phyloP scores from a whole-genome alignment of 2,888 invertebrate species.

The Polyommatus icarus region DNA sequence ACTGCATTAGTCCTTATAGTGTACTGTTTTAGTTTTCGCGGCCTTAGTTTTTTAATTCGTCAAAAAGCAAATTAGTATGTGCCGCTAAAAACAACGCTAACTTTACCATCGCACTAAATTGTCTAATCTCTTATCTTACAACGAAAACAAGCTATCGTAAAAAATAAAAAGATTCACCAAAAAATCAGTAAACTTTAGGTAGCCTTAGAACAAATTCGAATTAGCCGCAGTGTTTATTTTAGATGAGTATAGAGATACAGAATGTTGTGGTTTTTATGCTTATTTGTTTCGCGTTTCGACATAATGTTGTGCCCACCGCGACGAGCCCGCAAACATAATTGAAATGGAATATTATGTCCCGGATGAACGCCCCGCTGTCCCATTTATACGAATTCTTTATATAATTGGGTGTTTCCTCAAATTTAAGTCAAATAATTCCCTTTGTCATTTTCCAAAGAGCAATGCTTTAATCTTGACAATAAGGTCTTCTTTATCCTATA shows the following conservation, averaged over 20 bases:
- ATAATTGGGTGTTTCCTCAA: neutral
- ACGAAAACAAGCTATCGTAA: too few species aligned
- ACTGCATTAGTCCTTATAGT: too few species aligned
- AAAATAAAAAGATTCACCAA: neutral
- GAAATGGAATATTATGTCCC: constrained; percentile 58
- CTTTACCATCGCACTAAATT: neutral
- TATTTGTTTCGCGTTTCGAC: constrained; percentile 28
- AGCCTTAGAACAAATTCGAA: neutral
- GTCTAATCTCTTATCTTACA: too few species aligned
- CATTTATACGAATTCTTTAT: constrained; percentile 34
- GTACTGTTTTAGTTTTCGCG: neutral
- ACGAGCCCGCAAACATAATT: constrained; percentile 59
- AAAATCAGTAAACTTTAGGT: too few species aligned
- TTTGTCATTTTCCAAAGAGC: neutral
- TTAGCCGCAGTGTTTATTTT: neutral
- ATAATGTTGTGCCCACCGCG: constrained; percentile 38
- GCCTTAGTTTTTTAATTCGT: neutral
- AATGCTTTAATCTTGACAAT: neutral
- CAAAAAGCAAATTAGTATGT: neutral
- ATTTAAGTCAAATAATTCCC: neutral
- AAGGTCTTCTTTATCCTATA: neutral
- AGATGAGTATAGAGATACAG: neutral
- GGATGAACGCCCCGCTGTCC: constrained; percentile 47
- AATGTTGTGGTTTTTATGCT: constrained; percentile 34
- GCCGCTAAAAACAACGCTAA: neutral